A percentile compares a stretch with the other conserved stretches of the same genome.
These are phyloP conservation scores for Megathymus violae DNA, from an alignment of 1,140 invertebrate species.

Conservation along the genomic window DNA sequence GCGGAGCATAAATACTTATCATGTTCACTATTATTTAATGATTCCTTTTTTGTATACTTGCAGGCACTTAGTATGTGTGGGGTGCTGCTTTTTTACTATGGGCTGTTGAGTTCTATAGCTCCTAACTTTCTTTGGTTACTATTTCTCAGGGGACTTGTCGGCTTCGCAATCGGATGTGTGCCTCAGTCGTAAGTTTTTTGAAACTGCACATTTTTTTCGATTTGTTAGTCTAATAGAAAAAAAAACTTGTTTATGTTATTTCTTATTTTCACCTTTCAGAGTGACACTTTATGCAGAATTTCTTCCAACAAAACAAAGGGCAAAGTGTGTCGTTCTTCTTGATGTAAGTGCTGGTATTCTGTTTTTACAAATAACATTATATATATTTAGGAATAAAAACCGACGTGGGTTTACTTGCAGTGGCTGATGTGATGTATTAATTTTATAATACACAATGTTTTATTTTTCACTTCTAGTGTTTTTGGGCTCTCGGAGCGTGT, in stretches of 20 bases:
- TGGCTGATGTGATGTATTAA: no score
- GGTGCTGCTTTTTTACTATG: conserved; percentile 95
- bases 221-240: not conserved
- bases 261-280: conserved; percentile 82
- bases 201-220: not conserved
- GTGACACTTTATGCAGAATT: conserved; percentile 98
- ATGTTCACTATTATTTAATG: no score
- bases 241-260: conserved; percentile 1
- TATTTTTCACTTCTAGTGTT: conserved; percentile 87
- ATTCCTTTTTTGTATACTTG: conserved; percentile 45
- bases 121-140: conserved; percentile 96
- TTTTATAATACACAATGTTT: no score
- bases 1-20: no score
- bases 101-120: conserved; percentile 94
- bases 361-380: no score
- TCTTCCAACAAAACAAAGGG: conserved; percentile 95
- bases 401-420: no score
- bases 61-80: conserved; percentile 94
- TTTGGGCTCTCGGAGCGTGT: conserved; percentile 97
- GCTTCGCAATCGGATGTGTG: conserved; percentile 98
- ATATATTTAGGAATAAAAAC: no score
- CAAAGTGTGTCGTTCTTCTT: conserved; percentile 96
- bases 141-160: conserved; percentile 94
- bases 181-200: conserved; percentile 95
- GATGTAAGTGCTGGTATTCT: no score